Percentiles rank a stretch among this genome's conserved stretches.
Evolutionary conservation across 2,797 vertebrate species (phyloP).

Genomic region (Acropternis orthonyx): DNA sequence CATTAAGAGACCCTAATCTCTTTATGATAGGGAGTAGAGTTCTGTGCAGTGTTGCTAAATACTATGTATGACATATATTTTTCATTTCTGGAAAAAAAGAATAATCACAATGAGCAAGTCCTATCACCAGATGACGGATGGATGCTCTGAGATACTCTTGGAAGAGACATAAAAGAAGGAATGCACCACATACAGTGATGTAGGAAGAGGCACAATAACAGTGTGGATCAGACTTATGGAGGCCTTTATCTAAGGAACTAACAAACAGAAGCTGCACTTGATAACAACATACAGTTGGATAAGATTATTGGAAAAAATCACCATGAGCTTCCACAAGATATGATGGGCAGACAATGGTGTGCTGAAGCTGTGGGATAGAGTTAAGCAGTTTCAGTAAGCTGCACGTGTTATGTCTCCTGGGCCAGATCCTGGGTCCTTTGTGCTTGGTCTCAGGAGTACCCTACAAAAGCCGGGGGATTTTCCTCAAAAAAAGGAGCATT

Average conservation of each 20-base stretch:
- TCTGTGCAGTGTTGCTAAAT: constrained; percentile 17
- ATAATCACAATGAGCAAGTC: neutral
- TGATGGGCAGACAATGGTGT: constrained; percentile 35
- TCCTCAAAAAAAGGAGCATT: constrained; percentile 15
- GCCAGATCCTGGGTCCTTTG: constrained; percentile 35
- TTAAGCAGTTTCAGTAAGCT: constrained; percentile 31
- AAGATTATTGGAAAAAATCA: constrained; percentile 67
- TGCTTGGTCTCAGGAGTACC: constrained; percentile 36
- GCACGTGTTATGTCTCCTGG: neutral
- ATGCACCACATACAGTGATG: neutral
- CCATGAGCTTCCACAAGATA: constrained; percentile 64
- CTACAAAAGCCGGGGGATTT: neutral
- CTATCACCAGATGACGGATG: constrained; percentile 19
- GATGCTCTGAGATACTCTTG: constrained; percentile 43
- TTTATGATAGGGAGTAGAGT: neutral
- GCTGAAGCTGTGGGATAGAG: constrained; percentile 22
- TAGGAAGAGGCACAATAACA: constrained; percentile 39
- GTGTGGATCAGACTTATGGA: constrained; percentile 28
- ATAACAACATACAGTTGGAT: constrained; percentile 53
- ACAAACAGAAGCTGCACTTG: constrained; percentile 62
- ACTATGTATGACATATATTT: constrained; percentile 19
- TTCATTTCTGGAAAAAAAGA: constrained; percentile 43
- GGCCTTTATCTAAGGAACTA: constrained; percentile 61
- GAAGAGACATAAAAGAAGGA: constrained; percentile 59
- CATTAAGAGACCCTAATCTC: neutral